These are phyloP conservation scores for Gymnopithys bicolor DNA, from an alignment of 2,797 vertebrate species.

Conservation along the genomic window DNA sequence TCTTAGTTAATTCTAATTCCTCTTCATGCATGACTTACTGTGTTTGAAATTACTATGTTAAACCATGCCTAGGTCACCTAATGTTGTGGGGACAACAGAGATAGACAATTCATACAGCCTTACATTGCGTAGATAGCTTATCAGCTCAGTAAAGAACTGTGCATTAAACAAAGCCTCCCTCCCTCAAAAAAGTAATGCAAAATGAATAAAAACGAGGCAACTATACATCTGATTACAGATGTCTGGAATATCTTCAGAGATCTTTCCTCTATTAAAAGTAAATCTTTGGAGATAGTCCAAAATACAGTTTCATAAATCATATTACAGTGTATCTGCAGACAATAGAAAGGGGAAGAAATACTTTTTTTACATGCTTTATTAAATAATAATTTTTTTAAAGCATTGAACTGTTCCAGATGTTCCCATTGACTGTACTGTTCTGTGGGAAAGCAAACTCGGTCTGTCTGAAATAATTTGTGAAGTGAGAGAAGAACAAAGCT, in stretches of 20 bases:
- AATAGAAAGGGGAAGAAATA: neutral
- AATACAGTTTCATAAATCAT: neutral
- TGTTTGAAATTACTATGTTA: neutral
- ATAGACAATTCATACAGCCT: neutral
- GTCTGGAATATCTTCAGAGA: conserved; percentile 12
- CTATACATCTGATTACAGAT: neutral
- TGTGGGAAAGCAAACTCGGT: neutral
- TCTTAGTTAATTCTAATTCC: neutral
- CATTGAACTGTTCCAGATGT: neutral
- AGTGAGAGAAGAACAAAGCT: neutral
- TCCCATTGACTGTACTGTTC: neutral
- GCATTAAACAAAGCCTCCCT: neutral
- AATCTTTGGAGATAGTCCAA: neutral
- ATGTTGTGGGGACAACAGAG: neutral
- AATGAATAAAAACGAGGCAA: neutral
- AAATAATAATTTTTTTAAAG: neutral
- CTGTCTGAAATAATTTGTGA: neutral
- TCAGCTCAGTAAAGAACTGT: neutral
- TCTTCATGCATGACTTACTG: neutral
- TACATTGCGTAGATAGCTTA: neutral
- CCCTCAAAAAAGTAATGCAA: neutral
- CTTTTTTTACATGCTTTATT: neutral
- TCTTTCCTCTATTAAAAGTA: neutral
- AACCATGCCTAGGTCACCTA: neutral
- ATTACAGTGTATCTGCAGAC: neutral